Evolutionary conservation across 2,888 invertebrate genomes (phyloP).

Genomic region (Caenorhabditis sp.): DNA sequence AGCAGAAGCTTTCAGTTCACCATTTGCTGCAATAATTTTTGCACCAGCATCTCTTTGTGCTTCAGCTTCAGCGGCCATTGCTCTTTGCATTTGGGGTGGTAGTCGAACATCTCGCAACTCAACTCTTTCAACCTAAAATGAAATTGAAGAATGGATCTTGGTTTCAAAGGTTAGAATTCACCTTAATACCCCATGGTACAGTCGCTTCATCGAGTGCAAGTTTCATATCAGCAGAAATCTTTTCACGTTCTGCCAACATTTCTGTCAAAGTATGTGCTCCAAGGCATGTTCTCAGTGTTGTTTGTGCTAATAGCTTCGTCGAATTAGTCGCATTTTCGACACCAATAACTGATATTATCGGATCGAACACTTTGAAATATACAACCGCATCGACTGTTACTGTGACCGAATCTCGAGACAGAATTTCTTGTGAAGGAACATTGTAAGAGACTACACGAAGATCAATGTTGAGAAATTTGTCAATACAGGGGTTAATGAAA

Average conservation of each 20-base stretch:
- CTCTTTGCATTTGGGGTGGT: conserved; percentile 87
- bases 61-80: conserved; percentile 94
- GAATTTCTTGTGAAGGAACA: conserved; percentile 89
- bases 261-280: conserved; percentile 74
- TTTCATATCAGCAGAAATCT: conserved; percentile 49
- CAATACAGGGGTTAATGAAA: conserved; percentile 80
- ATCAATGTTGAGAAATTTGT: conserved; percentile 79
- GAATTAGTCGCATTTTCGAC: conserved; percentile 86
- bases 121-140: conserved; percentile 28
- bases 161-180: conserved; percentile 32
- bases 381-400: conserved; percentile 46
- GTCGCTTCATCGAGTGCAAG: conserved; percentile 73
- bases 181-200: conserved; percentile 74
- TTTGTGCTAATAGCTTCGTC: conserved; percentile 73
- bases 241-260: conserved; percentile 39
- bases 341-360: conserved; percentile 77
- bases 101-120: conserved; percentile 80
- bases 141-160: neutral
- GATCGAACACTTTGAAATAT: conserved; percentile 43
- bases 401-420: conserved; percentile 42
- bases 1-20: conserved; percentile 83
- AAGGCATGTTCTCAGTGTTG: conserved; percentile 82
- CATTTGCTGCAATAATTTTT: conserved; percentile 85
- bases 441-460: conserved; percentile 93
- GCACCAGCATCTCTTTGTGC: conserved; percentile 83